Evolutionary conservation across 2,888 invertebrate genomes (phyloP).

Genomic region (Stenodema calcarata): DNA sequence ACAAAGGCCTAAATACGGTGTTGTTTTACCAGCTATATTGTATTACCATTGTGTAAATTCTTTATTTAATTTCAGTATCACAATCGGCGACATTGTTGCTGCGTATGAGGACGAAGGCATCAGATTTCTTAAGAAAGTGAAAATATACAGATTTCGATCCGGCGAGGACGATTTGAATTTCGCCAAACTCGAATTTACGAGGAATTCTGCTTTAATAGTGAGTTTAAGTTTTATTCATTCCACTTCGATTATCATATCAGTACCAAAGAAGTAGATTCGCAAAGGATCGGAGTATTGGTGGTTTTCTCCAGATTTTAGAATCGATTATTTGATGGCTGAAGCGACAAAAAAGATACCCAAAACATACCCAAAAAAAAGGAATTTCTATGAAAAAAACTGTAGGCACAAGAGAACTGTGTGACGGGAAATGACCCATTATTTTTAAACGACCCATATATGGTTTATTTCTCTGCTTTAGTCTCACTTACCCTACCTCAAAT

Average conservation of each 20-base stretch:
- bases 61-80: background rate
- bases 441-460: too few relatives aligned
- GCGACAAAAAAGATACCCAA: too few relatives aligned
- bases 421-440: too few relatives aligned
- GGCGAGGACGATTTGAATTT: background rate
- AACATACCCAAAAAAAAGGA: too few relatives aligned
- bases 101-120: background rate
- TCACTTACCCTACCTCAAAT: too few relatives aligned
- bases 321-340: background rate
- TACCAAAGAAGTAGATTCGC: too few relatives aligned
- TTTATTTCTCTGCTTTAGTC: too few relatives aligned
- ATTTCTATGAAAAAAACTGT: too few relatives aligned
- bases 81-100: background rate
- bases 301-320: background rate
- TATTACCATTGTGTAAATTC: too few relatives aligned
- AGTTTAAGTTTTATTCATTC: background rate
- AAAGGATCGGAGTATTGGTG: too few relatives aligned
- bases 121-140: background rate
- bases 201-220: background rate
- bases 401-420: background rate
- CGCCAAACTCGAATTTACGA: background rate
- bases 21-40: too few relatives aligned
- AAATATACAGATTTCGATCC: background rate
- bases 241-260: background rate
- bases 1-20: too few relatives aligned